Evolutionary conservation across 2,797 vertebrate genomes (phyloP), one percentile per base, ranked within the genome.

Genomic region (Thunnus albacares): DNA sequence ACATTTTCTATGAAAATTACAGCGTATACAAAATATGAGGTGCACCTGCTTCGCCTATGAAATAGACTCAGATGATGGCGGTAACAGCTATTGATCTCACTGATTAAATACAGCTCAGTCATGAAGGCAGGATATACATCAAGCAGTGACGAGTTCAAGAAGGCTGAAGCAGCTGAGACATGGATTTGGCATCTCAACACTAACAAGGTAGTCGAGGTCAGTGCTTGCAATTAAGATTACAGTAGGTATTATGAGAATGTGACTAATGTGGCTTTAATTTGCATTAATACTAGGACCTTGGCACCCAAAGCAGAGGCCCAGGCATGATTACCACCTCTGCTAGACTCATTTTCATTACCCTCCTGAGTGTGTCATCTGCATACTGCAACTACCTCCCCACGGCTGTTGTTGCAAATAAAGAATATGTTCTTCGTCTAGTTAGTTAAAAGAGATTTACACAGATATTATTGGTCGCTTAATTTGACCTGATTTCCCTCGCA

Each of bases 11-110:
- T 63, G 81, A 74, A 82, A 77, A 81, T 72, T 57, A 78, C 67
- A 71, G 35, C 6, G 0, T 47, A 33, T 63, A 65, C 72, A 67
- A 82, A 83, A 79, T 82, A 78, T 81, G 74, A 76, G 65, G 58
- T 13, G 66, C 43, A 71, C 58, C 68, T 9, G 62, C 66, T 67
- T 81, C 12, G 4, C 38, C 52, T 79, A 62, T 87, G 77, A 84
- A 82, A 86, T 49, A 65, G 78, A 81, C 76, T 85, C 70, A 9
- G 20, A 49, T 74, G 71, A 91, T 89, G 41, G 66, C 4, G 1
- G 58, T 80, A 82, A 82, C 83, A 38, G 71, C 75, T 84, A 85
- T 89, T 90, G 79, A 89, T 86, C 79, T 83, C 43, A 7, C 55
- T 62, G 82, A 88, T 86, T 88, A 83, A 84, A 90, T 79, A 67